Percentiles rank a stretch among this genome's conserved stretches.
Conservation (phyloP, 2,113 vertebrate species). For the Sylvietta virens region DNA sequence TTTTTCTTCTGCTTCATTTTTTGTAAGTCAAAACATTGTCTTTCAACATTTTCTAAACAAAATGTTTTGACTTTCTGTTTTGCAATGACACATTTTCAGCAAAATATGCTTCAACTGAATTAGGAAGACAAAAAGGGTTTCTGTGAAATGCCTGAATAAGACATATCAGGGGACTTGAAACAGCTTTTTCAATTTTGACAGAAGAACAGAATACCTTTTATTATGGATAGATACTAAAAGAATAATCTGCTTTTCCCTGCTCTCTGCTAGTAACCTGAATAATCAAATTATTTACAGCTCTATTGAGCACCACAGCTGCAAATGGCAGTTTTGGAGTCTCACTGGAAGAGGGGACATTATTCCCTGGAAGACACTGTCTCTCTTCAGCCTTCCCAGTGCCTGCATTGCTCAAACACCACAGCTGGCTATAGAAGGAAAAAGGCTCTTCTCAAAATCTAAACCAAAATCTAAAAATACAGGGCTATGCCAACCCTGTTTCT, state of each 20-base stretch:
- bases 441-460: neutral
- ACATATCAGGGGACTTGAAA: neutral
- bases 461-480: neutral
- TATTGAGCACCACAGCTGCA: neutral
- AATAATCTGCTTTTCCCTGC: constrained; percentile 5
- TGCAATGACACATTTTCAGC: constrained; percentile 29
- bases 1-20: neutral
- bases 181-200: constrained; percentile 11
- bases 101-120: constrained; percentile 23
- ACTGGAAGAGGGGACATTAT: neutral
- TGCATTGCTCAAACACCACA: neutral
- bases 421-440: neutral
- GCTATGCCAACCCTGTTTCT: neutral
- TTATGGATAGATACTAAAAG: neutral
- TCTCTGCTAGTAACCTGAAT: constrained; percentile 4
- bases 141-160: neutral
- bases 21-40: constrained; percentile 31
- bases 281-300: constrained; percentile 34
- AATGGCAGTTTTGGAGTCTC: neutral
- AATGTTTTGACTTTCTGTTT: constrained; percentile 53
- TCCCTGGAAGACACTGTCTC: neutral
- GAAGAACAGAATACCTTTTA: constrained; percentile 26
- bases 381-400: neutral
- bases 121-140: constrained; percentile 30
- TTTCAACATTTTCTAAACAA: constrained; percentile 40